Base-by-base conservation (phyloP, 2,113 vertebrate species). In the Oncorhynchus keta region DNA sequence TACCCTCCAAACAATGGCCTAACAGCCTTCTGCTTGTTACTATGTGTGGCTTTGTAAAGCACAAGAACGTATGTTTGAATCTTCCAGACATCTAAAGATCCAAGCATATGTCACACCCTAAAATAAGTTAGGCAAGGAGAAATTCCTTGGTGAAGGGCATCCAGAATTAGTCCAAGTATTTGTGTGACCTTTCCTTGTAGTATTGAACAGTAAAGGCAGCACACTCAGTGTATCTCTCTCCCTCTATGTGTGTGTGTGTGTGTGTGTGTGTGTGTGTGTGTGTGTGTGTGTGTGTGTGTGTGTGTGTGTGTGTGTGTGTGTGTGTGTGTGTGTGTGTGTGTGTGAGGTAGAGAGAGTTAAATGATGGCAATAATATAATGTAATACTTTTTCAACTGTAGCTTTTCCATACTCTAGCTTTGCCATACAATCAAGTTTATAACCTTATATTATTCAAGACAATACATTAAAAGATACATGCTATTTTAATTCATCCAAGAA, bases 161-260 rank as follows among this genome's bases (percentile, higher is more conserved):
- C 94, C 95, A 95, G 95, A 96, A 94, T 95, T 95, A 97, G 95
- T 87, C 86, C 79, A 89, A 92, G 94, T 91, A 95, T 92, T 88
- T 86, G 68, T 74, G 79, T 81, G 95, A 93, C 94, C 95, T 97
- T 96, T 95, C 87, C 77, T 80, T 83, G 32, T 68, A 30, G 51
- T 55, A 55, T 5, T 39, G 18, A 26, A 32, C 32, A 35, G 16
- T 76, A 57, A 9, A 45, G 39, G 65, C 75, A 85, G 81, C 77
- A 86, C 86, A 84, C 68, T 73, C 62, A 81, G 2, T 11, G 28
- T 64, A 75, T 57, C 28, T 66, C 12, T 51, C 5, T 69, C 79
- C 28, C 2, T 66, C 26, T 76, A 3, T 66, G 11, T 74, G 65
- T 11, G 0, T 65, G 67, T 70, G 20, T 77, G 26, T 5, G 18